phyloP scores from a whole-genome alignment of 2,888 invertebrate genomes.

The Epinotia ramella region DNA sequence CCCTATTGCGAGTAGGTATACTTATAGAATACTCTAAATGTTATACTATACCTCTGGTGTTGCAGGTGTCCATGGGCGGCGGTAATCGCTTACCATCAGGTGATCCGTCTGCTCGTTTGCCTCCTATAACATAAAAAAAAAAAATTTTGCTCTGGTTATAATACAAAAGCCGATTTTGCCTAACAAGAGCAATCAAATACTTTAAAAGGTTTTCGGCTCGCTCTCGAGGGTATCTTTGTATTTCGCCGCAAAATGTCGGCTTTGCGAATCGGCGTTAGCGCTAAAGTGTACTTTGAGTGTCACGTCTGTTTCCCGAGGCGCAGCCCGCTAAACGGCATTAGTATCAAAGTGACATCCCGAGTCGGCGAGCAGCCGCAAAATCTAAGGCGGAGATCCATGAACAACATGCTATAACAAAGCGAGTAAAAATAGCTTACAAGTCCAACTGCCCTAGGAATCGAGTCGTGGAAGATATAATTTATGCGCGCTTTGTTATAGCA shows the following conservation, averaged over 20 bases:
- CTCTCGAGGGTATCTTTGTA: neutral
- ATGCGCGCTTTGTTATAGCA: too few relatives aligned
- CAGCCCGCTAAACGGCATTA: constrained; percentile 53
- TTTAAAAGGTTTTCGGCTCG: neutral
- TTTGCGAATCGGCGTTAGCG: constrained; percentile 13
- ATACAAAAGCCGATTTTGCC: neutral
- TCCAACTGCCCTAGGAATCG: neutral
- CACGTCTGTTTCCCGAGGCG: constrained; percentile 43
- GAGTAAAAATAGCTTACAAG: neutral
- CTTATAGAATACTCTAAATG: too few relatives aligned
- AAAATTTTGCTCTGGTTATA: too few relatives aligned
- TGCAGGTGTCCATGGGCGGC: too few relatives aligned
- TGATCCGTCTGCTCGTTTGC: too few relatives aligned
- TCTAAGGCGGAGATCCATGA: constrained; percentile 48
- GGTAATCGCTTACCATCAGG: too few relatives aligned
- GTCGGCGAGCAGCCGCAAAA: constrained; percentile 55
- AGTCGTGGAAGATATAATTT: neutral
- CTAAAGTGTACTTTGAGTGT: constrained; percentile 16
- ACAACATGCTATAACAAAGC: neutral
- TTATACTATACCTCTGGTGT: too few relatives aligned
- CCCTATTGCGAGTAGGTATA: too few relatives aligned
- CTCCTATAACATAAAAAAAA: too few relatives aligned
- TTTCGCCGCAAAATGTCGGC: constrained; percentile 23
- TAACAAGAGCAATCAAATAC: constrained; percentile 5
- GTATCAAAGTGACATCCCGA: constrained; percentile 60